These are phyloP conservation scores for Intellagama lesueurii DNA, from an alignment of 2,797 vertebrate genomes.

Conservation along the genomic window DNA sequence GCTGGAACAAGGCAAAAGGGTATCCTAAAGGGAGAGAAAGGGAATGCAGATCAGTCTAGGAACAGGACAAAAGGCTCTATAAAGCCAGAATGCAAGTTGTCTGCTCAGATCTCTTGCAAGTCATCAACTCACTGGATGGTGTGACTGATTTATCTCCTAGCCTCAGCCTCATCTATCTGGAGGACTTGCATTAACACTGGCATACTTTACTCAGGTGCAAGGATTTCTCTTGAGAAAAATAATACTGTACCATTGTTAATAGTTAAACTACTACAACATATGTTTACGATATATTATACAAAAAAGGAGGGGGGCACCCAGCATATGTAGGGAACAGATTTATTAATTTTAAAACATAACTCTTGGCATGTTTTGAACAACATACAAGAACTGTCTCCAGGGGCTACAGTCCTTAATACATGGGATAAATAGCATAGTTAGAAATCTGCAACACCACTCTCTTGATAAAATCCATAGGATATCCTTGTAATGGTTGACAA, in stretches of 20 bases:
- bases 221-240: background rate
- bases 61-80: background rate
- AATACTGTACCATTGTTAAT: background rate
- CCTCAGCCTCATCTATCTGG: background rate
- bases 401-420: too few species aligned
- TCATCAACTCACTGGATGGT: background rate
- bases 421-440: too few species aligned
- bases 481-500: background rate
- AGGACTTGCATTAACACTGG: background rate
- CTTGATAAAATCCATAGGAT: background rate
- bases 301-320: too few species aligned
- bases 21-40: conserved; percentile 83
- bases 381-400: too few species aligned
- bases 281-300: too few species aligned
- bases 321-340: too few species aligned
- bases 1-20: conserved; percentile 92
- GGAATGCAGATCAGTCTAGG: conserved; percentile 20
- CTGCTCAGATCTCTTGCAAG: background rate
- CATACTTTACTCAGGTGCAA: background rate
- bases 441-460: too few species aligned
- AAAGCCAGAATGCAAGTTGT: background rate
- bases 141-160: background rate
- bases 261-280: too few species aligned
- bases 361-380: too few species aligned
- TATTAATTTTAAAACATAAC: too few species aligned